Evolutionary conservation across 2,888 invertebrate species (phyloP).

Genomic region (Chydorus sphaericus): DNA sequence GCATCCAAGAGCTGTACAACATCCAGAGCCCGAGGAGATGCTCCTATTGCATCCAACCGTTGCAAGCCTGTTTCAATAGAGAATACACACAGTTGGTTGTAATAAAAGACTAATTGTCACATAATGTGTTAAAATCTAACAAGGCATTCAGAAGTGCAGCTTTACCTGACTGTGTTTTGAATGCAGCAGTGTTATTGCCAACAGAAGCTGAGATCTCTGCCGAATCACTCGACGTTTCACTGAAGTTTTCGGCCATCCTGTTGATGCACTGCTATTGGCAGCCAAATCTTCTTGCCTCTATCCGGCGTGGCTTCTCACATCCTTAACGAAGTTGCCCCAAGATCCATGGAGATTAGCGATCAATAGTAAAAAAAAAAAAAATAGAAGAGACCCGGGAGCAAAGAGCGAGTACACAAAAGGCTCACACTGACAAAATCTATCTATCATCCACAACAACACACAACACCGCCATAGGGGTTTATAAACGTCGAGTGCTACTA

Average conservation of each 20-base stretch:
- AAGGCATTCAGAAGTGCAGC: background rate
- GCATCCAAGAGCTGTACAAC: background rate
- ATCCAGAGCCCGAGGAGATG: constrained; percentile 3
- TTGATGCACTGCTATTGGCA: too few species aligned
- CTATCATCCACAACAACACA: too few species aligned
- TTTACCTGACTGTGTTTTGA: constrained; percentile 2
- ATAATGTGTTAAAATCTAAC: background rate
- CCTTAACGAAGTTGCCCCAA: background rate
- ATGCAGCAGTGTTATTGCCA: background rate
- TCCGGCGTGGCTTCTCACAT: too few species aligned
- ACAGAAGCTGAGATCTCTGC: constrained; percentile 3
- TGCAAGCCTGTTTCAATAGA: background rate
- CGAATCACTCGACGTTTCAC: constrained; percentile 11
- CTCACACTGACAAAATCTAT: too few species aligned
- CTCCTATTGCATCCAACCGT: background rate
- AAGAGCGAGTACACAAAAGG: too few species aligned
- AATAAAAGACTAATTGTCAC: background rate
- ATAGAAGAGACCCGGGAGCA: too few species aligned
- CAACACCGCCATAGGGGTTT: too few species aligned
- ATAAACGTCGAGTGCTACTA: too few species aligned
- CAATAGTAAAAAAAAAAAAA: too few species aligned
- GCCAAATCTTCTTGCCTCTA: too few species aligned
- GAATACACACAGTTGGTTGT: background rate
- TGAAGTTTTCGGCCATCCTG: constrained; percentile 9
- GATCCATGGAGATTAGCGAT: too few species aligned